phyloP scores from a whole-genome alignment of 2,888 invertebrate genomes.

The Andrena minutula region DNA sequence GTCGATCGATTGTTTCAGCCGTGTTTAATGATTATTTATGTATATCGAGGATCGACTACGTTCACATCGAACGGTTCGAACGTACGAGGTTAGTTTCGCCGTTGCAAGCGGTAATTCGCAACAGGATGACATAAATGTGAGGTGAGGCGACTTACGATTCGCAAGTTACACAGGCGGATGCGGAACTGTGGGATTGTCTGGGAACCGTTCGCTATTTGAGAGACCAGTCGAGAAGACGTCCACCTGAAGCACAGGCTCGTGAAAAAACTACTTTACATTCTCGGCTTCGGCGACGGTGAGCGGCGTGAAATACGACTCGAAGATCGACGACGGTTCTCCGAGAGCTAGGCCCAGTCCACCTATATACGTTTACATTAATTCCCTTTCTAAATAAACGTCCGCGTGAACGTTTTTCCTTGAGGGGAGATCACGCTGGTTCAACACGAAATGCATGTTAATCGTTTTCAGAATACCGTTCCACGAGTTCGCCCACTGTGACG shows the following conservation, averaged over 20 bases:
- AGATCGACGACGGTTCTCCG: conserved; percentile 33
- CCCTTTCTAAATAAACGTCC: neutral
- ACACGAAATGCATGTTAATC: conserved; percentile 8
- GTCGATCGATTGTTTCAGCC: neutral
- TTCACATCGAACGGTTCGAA: neutral
- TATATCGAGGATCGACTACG: neutral
- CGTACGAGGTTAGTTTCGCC: conserved; percentile 35
- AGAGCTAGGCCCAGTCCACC: neutral
- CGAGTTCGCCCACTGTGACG: conserved; percentile 20
- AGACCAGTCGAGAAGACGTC: conserved; percentile 13
- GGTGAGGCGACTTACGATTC: conserved; percentile 44
- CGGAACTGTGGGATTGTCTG: conserved; percentile 15
- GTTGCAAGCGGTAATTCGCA: neutral
- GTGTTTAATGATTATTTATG: no score
- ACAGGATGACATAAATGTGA: neutral
- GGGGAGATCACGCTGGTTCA: neutral
- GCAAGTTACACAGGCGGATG: conserved; percentile 2
- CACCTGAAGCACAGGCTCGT: conserved; percentile 22
- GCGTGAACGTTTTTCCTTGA: neutral
- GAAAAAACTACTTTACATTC: conserved; percentile 61
- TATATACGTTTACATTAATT: neutral
- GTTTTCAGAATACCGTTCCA: conserved; percentile 14
- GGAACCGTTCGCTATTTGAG: conserved; percentile 12
- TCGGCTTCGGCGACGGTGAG: conserved; percentile 36
- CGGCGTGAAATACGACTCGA: conserved; percentile 43